Conservation (phyloP, 1,140 invertebrate genomes). For the Lasioglossum albipes region DNA sequence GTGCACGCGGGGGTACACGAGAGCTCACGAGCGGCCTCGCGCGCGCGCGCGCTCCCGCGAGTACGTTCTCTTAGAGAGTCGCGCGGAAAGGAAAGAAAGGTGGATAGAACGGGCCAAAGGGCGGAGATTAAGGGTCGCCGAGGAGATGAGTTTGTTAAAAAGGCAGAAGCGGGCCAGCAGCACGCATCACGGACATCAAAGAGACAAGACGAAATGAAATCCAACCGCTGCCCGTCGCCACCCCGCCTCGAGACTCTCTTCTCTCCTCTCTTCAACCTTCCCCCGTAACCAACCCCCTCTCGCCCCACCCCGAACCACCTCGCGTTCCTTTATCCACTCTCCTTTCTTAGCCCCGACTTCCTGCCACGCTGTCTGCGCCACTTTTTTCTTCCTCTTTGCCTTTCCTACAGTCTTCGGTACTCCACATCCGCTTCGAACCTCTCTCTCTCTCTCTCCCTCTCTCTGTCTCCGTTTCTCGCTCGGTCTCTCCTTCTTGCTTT, state of each 20-base stretch:
- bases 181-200: slow-evolving; percentile 80
- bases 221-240: slow-evolving; percentile 71
- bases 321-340: slow-evolving; percentile 58
- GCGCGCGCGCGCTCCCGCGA: slow-evolving; percentile 2
- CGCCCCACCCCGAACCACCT: background rate
- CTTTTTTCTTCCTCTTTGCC: slow-evolving; percentile 52
- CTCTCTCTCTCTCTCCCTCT: background rate
- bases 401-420: slow-evolving; percentile 49
- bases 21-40: background rate
- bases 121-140: slow-evolving; percentile 79
- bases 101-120: slow-evolving; percentile 70
- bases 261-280: slow-evolving; percentile 16
- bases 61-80: slow-evolving; percentile 33
- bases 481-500: slow-evolving; percentile 30
- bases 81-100: slow-evolving; percentile 58
- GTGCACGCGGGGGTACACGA: background rate
- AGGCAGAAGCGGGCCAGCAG: slow-evolving; percentile 79
- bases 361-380: slow-evolving; percentile 49
- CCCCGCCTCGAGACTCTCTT: slow-evolving; percentile 60
- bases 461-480: background rate
- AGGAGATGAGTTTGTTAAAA: slow-evolving; percentile 80
- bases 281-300: too few relatives aligned
- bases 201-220: slow-evolving; percentile 80
- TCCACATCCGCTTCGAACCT: slow-evolving; percentile 59
- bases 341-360: slow-evolving; percentile 56